phyloP scores from a whole-genome alignment of 2,797 vertebrate species.

The Rhynchonycteris naso region DNA sequence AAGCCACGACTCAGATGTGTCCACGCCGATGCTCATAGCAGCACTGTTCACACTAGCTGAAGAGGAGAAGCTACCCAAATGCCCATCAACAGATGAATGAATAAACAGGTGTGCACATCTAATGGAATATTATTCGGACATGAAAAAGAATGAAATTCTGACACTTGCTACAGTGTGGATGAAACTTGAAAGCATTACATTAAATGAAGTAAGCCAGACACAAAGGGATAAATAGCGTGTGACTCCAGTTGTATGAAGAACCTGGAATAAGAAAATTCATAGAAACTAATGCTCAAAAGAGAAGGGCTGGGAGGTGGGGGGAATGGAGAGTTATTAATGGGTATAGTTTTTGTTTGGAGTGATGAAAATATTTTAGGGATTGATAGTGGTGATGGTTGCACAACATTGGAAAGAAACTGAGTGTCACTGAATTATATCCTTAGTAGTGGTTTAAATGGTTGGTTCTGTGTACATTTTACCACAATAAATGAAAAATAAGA shows the following conservation, averaged over 20 bases:
- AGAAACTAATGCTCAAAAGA: accelerated
- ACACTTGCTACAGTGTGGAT: accelerated
- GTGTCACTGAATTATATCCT: neutral
- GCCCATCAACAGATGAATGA: neutral
- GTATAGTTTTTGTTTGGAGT: neutral
- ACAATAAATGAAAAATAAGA: neutral
- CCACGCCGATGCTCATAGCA: accelerated
- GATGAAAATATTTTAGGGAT: neutral
- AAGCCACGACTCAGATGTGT: neutral
- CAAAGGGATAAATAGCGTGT: accelerated
- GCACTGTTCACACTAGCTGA: accelerated
- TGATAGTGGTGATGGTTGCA: neutral
- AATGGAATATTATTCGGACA: neutral
- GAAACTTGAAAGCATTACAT: neutral
- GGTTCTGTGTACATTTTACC: neutral
- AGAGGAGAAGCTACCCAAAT: neutral
- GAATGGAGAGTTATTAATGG: too few species aligned
- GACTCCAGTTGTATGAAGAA: neutral
- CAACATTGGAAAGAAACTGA: neutral
- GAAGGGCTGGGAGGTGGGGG: too few species aligned
- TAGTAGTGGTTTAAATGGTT: neutral
- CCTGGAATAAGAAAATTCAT: neutral
- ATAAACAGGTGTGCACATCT: accelerated
- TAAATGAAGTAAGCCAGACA: neutral
- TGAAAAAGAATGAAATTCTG: neutral